A percentile compares a stretch with the other conserved stretches of the same genome.
Evolutionary conservation across 2,113 vertebrate genomes (phyloP).

Genomic region (Phylloscopus trochilus): DNA sequence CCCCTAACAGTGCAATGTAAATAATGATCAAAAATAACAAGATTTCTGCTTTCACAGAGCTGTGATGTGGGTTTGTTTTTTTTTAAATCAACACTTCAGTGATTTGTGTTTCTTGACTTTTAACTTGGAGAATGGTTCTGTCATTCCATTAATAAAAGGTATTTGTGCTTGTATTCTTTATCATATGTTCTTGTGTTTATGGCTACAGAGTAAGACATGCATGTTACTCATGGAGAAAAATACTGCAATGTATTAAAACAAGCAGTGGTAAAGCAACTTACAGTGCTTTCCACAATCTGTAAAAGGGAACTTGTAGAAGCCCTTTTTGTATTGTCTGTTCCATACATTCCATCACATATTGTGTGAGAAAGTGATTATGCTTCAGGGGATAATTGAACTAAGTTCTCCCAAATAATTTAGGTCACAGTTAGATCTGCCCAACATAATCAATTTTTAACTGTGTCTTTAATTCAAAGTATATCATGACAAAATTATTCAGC

Average conservation of each 20-base stretch:
- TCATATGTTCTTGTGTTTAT: background rate
- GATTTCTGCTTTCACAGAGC: background rate
- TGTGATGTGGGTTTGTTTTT: accelerated
- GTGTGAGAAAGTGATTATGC: background rate
- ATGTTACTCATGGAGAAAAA: background rate
- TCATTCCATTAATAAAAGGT: background rate
- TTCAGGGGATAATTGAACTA: background rate
- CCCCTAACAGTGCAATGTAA: background rate
- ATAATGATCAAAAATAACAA: background rate
- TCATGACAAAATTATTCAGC: background rate
- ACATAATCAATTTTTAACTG: background rate
- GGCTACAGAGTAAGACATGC: background rate
- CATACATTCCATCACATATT: background rate
- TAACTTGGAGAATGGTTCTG: background rate
- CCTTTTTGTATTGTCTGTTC: background rate
- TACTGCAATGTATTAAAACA: background rate
- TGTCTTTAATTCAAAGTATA: background rate
- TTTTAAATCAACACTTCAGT: background rate
- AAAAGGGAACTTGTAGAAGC: background rate
- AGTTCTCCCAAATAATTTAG: background rate
- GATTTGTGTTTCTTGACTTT: background rate
- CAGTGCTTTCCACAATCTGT: background rate
- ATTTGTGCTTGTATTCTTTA: background rate
- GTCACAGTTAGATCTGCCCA: background rate
- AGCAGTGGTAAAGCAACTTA: background rate